Evolutionary conservation across 2,888 invertebrate species (phyloP), one percentile per base, ranked within the genome.

Genomic region (Carabus problematicus): DNA sequence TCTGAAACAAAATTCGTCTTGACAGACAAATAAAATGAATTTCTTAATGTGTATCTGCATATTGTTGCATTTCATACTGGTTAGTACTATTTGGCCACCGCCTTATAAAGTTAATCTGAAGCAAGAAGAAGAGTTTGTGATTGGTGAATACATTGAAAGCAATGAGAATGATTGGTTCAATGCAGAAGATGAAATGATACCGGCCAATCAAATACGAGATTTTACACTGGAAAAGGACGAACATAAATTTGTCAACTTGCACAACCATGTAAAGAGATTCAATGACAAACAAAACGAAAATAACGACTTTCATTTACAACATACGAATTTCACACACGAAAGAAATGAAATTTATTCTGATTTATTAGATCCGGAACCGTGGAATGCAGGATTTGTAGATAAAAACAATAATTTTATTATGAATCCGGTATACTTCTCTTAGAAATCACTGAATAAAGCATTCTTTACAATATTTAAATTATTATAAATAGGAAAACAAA

Each of bases 171-270:
- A 82, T 19, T 79, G 78, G 56, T 77, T 80, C 66, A 79, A 80
- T 39, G 76, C 71, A 19, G 82, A 84, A 72, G 82, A 82, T 71
- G 82, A 83, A 76, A 80, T 83, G 77, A 80, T 83, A 71, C 74
- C 78, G 58, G 72, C 74, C 7, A 67, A 70, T 3, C 78, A 82
- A 66, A 73, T 81, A 29, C 64, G 70, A 39, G 70, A 71, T 16
- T 70, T 76, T 8, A 43, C 74, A 64, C 71, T 79, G 14, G 64
- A 47, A 8, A 71, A 74, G 18, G 77, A 80, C 45, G 74, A 77
- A n/a, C 72, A 72, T 14, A 79, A 77, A 74, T 82, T 79, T 70
- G 74, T 74, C 64, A 75, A 78, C 40, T 70, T 83, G 56, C 82
- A 82, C 73, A 76, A 78, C 59, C 75, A 78, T 52, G 78, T 79